Evolutionary conservation across 35 echinoderm and acorn worm species (phyloP), one percentile per base, ranked within the genome.

Genomic region (Lytechinus pictus): DNA sequence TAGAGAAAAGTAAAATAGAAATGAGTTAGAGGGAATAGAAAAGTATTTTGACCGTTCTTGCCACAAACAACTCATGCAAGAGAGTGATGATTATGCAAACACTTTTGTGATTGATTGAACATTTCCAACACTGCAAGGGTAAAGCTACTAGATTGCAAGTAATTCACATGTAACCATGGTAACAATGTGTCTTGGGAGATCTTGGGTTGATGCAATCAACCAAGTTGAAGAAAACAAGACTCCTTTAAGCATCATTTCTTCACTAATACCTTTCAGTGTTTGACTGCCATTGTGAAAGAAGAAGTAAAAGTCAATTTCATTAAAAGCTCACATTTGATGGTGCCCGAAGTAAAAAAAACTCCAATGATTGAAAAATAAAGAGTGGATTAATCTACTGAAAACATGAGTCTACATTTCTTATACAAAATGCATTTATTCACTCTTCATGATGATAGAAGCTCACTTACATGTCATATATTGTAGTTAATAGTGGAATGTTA

Each of bases 51-150:
- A 79, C 66, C 66, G 66, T 16, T 8, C 66, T 79, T n/a, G 66
- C 21, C 66, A 79, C 66, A 79, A 79, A 79, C 66, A 79, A 24
- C 16, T 79, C 66, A 24, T 79, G 66, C 66, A 79, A 79, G 66
- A 79, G 66, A 24, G 21, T 79, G 66, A n/a, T 79, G 66, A 79
- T 79, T 79, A 79, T 79, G 66, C 66, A 79, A 79, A 79, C 66
- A 79, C 66, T 79, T 44, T 79, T 79, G 66, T 79, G 66, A 79
- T 79, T 79, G 66, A 79, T 79, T 79, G 66, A 79, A 79, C 66
- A 79, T 16, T 79, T 24, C 66, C 66, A 79, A 19, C 66, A 79
- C 66, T 24, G 66, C 66, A 24, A 79, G 66, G 66, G 66, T 79
- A 79, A 79, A 79, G n/a, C 66, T 79, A 16, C 66, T 79, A 79